Base-by-base conservation (phyloP, 2,888 invertebrate genomes). In the Dione juno region DNA sequence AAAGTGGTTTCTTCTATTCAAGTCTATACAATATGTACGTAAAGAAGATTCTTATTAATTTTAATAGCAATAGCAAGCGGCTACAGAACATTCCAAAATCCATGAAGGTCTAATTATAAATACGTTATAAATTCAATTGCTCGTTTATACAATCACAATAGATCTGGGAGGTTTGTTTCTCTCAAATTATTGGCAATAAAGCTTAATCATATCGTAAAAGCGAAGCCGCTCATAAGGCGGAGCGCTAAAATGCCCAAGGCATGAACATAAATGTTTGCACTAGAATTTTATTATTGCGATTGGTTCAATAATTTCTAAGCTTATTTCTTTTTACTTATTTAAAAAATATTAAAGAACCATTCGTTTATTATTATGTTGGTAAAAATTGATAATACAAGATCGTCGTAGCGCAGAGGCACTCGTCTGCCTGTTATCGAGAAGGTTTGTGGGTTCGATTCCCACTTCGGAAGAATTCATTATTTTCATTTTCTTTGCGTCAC, bases 121-220 rank as follows among this genome's bases (percentile, higher is more conserved):
- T 28, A 82, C 81, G 80, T 81, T 82, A 86, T 87, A 85, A 85
- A 84, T 81, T 79, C 64, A 79, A 77, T 76, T 76, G 80, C 81
- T 82, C 79, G 81, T 84, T 82, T 88, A 88, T 80, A 85, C 86
- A 86, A 87, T 86, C 80, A 83, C 80, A 81, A 79, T 82, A 84
- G 81, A 82, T 76, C 85, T 85, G 88, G 89, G 90, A 88, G 90
- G 89, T 88, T 88, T 84, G 85, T 89, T 89, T 89, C 90, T 90
- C 87, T 86, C 90, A 88, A 90, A 92, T 92, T 90, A 91, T 90
- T 88, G 87, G 88, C 85, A 88, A 89, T 92, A 92, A 91, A 91
- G 85, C 86, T 88, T 88, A 90, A 92, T 92, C 88, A 90, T 88
- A 90, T 88, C 87, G 87, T 86, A 89, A 89, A 87, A 81, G 61